Percentiles rank a stretch among this genome's conserved stretches.
These are phyloP conservation scores for Neoniphon sammara DNA, from an alignment of 2,797 vertebrate species.

Conservation along the genomic window DNA sequence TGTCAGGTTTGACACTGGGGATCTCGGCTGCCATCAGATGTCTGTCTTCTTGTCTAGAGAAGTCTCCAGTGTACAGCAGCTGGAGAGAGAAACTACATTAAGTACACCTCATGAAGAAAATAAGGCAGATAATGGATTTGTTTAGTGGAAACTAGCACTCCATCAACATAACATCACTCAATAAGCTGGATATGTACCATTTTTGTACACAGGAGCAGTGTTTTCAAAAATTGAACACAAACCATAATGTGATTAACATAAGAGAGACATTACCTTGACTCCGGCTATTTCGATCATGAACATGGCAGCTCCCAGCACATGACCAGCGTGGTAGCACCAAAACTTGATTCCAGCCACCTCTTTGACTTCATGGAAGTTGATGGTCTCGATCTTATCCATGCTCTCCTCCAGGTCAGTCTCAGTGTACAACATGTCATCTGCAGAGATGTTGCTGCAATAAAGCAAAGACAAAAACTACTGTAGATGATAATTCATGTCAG, in stretches of 20 bases:
- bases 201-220: not conserved
- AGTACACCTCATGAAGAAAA: not conserved
- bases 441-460: constrained; percentile 91
- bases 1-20: constrained; percentile 92
- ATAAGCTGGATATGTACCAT: not conserved
- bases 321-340: constrained; percentile 96
- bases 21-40: constrained; percentile 96
- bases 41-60: constrained; percentile 95
- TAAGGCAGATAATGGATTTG: not conserved
- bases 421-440: constrained; percentile 97
- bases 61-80: constrained; percentile 96
- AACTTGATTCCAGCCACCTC: constrained; percentile 98
- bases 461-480: not conserved
- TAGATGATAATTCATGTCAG: not conserved
- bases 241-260: not conserved
- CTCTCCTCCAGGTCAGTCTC: constrained; percentile 97
- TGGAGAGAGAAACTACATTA: constrained; percentile 62
- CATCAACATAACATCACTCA: not conserved
- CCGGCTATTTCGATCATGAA: constrained; percentile 98
- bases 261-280: constrained; percentile 86
- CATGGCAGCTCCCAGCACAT: constrained; percentile 95
- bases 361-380: constrained; percentile 99
- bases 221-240: not conserved
- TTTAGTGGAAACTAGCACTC: not conserved
- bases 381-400: constrained; percentile 99